Percentiles rank a stretch among this genome's conserved stretches.
These are phyloP conservation scores for Leptopterna dolabrata DNA, from an alignment of 2,888 invertebrate species.

Conservation along the genomic window DNA sequence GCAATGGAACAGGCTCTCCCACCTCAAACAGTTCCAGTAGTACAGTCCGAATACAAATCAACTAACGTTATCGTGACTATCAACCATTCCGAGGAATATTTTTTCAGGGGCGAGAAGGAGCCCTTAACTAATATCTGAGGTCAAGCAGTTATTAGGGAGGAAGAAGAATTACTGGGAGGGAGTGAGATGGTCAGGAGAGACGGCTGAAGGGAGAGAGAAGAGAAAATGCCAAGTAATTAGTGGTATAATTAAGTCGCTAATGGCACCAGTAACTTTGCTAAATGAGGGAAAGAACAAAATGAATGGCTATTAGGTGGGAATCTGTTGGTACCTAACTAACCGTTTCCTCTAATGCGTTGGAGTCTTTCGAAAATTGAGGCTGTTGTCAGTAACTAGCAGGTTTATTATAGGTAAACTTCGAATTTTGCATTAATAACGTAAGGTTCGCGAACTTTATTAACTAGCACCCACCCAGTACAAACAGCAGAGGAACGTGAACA, in stretches of 20 bases:
- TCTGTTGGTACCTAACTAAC: background rate
- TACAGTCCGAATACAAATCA: background rate
- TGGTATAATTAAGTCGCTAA: background rate
- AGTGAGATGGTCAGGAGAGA: background rate
- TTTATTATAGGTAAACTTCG: no score
- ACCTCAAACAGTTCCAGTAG: background rate
- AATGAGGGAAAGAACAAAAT: background rate
- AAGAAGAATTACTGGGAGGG: background rate
- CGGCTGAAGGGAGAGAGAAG: background rate
- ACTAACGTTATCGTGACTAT: background rate
- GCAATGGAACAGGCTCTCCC: background rate
- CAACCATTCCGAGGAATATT: background rate
- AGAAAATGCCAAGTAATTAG: background rate
- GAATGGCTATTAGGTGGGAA: background rate
- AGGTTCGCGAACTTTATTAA: no score
- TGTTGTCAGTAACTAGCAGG: background rate
- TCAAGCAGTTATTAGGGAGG: background rate
- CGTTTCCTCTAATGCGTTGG: background rate
- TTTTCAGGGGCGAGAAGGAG: background rate
- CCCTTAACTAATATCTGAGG: background rate
- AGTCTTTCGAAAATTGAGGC: background rate
- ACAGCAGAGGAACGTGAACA: no score
- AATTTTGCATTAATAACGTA: no score
- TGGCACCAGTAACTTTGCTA: background rate
- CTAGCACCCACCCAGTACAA: no score